Evolutionary conservation across 2,888 invertebrate genomes (phyloP), one percentile per base, ranked within the genome.

Genomic region (Leptopilina myrica): DNA sequence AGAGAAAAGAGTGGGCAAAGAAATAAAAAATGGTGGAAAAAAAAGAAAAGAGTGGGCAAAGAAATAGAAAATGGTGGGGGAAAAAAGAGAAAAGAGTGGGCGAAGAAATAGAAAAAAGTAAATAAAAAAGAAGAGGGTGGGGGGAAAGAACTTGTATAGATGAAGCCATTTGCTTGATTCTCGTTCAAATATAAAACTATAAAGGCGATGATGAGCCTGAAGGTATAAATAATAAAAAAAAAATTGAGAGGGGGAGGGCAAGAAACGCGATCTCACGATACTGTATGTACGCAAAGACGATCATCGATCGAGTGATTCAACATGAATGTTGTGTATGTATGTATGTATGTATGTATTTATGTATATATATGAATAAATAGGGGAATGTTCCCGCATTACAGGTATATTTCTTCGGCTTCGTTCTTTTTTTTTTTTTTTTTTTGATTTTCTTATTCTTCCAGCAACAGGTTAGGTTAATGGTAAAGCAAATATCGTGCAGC

Each of bases 231-330:
- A 64, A 64, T 5, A 33, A 64, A 11, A 33, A 33, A 14, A 14
- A 33, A 12, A 14, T 5, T 2, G 8, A 20, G n/a, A 20, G 15
- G 8, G 33, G 12, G 12, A 9, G 26, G 64, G 40, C 33, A 20
- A 64, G 14, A 26, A 59, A 53, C 20, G 40, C 79, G 80, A 83
- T 81, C 82, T 85, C 79, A 80, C 84, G 83, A 85, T 83, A 80
- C 20, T 20, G 20, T 20, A 20, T 20, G 20, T 20, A 20, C 83
- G 77, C 81, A 81, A 81, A 85, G 84, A 83, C 85, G 87, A 88
- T 87, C 87, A 87, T 88, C 88, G 87, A 86, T 86, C 86, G 86
- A 88, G 87, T 86, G 86, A 88, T 87, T 87, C 86, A 86, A 87
- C 85, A 84, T 82, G 84, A 86, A 26, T 12, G 5, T 5, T 43